Evolutionary conservation across 2,113 vertebrate species (phyloP).

Genomic region (Leucoraja erinaceus): DNA sequence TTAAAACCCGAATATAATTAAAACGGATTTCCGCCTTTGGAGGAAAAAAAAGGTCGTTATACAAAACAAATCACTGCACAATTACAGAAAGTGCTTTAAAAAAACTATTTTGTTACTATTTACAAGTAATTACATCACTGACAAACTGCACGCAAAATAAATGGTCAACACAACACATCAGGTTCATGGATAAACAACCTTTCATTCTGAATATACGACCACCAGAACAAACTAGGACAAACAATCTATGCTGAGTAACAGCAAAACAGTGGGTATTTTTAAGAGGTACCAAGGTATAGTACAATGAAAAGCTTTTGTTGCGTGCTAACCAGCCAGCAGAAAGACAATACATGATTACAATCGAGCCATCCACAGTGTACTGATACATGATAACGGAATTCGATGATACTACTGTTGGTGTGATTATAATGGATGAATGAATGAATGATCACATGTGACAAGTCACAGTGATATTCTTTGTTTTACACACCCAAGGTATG

Average conservation of each 20-base stretch:
- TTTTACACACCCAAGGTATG: too few relatives aligned
- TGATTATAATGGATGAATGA: too few relatives aligned
- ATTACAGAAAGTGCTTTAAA: constrained; percentile 13
- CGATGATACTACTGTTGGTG: too few relatives aligned
- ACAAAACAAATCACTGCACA: constrained; percentile 34
- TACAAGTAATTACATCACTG: constrained; percentile 34
- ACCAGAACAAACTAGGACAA: background rate
- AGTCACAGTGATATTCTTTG: too few relatives aligned
- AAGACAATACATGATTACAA: too few relatives aligned
- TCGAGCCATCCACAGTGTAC: too few relatives aligned
- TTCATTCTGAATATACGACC: background rate
- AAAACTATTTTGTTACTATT: constrained; percentile 16
- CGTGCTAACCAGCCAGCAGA: too few relatives aligned
- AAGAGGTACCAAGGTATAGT: too few relatives aligned
- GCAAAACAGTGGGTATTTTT: background rate
- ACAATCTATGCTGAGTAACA: background rate
- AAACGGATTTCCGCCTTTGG: background rate
- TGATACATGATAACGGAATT: too few relatives aligned
- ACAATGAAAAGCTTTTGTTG: too few relatives aligned
- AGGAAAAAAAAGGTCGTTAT: background rate
- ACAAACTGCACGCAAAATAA: background rate
- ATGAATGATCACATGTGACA: too few relatives aligned
- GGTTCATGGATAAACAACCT: background rate
- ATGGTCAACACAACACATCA: background rate
- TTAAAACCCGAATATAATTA: background rate